Evolutionary conservation across 2,888 invertebrate genomes (phyloP).

Genomic region (Dryadula phaetusa): DNA sequence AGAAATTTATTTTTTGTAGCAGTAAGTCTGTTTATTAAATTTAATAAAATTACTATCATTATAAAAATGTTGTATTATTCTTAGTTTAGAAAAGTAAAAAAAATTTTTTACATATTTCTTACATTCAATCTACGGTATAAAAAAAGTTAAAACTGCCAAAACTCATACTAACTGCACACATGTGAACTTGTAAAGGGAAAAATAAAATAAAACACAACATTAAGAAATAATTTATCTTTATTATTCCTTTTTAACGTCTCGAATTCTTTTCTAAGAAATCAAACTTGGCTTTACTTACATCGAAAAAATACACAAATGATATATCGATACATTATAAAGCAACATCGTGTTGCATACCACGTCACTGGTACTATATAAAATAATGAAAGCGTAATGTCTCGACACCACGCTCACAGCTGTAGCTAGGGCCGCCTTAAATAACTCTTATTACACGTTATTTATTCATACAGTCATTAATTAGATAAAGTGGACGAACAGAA

Average conservation of each 20-base stretch:
- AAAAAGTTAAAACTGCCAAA: no score
- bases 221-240: slow-evolving; percentile 83
- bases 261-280: slow-evolving; percentile 82
- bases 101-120: no score
- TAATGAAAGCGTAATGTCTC: slow-evolving; percentile 60
- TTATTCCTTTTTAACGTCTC: slow-evolving; percentile 82
- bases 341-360: slow-evolving; percentile 62
- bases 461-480: slow-evolving; percentile 5
- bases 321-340: slow-evolving; percentile 75
- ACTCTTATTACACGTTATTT: background rate
- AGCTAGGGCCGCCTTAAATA: background rate
- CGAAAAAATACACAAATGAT: slow-evolving; percentile 82
- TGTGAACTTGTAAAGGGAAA: slow-evolving; percentile 10
- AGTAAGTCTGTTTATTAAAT: no score
- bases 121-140: no score
- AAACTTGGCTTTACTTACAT: slow-evolving; percentile 83
- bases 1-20: no score
- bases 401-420: slow-evolving; percentile 31
- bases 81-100: no score
- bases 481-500: background rate
- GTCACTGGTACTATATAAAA: slow-evolving; percentile 61
- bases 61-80: no score
- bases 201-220: slow-evolving; percentile 70
- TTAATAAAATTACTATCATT: no score
- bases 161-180: no score